phyloP scores from a whole-genome alignment of 1,140 invertebrate genomes.

The Zaprionus vittiger region DNA sequence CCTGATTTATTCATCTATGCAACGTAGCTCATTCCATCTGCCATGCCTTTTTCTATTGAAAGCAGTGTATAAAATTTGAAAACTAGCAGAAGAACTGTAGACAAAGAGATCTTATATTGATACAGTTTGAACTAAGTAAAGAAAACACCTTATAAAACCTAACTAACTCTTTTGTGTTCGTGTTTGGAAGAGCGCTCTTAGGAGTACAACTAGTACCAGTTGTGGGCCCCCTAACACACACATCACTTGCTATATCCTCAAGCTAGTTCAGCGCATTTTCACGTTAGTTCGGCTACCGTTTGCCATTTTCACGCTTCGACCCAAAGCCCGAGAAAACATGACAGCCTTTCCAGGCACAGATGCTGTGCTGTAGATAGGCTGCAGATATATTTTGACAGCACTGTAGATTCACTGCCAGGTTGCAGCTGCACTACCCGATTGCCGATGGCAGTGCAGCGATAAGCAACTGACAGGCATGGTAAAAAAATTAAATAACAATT shows the following conservation, averaged over 20 bases:
- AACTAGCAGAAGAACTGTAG: too few relatives aligned
- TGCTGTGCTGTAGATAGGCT: conserved; percentile 28
- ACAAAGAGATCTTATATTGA: not conserved
- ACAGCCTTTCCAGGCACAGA: conserved; percentile 44
- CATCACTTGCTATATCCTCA: not conserved
- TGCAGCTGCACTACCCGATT: conserved; percentile 40
- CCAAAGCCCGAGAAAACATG: conserved; percentile 16
- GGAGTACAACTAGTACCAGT: not conserved
- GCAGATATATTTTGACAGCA: conserved; percentile 44
- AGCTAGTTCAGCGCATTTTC: conserved; percentile 3
- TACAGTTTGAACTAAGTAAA: too few relatives aligned
- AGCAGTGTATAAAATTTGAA: too few relatives aligned
- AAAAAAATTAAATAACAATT: conserved; percentile 70
- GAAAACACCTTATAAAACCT: too few relatives aligned
- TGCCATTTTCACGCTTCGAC: conserved; percentile 17
- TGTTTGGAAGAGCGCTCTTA: not conserved
- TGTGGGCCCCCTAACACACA: not conserved
- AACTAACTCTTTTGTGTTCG: not conserved
- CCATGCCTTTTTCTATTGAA: too few relatives aligned
- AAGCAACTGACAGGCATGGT: conserved; percentile 44
- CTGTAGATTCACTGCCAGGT: conserved; percentile 25
- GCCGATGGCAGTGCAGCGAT: conserved; percentile 38
- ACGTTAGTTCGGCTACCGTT: conserved; percentile 21
- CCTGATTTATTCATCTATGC: not conserved
- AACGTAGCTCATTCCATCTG: not conserved